Evolutionary conservation across 2,888 invertebrate species (phyloP), one percentile per base, ranked within the genome.

Genomic region (Caenorhabditis imperialis): DNA sequence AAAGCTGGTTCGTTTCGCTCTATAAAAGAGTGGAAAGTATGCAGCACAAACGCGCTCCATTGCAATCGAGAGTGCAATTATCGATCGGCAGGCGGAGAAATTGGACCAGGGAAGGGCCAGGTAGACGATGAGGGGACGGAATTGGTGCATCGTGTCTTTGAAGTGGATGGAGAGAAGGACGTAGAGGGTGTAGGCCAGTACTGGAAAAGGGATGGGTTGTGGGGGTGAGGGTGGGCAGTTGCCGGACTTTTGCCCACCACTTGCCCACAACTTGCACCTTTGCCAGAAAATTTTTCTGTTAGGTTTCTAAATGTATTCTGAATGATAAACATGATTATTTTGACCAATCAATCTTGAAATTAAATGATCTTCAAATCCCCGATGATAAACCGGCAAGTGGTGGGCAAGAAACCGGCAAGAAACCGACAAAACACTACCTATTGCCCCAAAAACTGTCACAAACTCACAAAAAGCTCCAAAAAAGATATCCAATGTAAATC

Each of bases 71-170:
- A 50, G 22, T 2, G 50, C 50, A 35, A 50, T 50, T 3, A 50
- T 50, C 1, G 33, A 20, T n/a, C 50, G 33, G 14, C 20, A 33
- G 22, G 50, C 50, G 10, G 5, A 10, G 35, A 50, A 12, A 50
- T 50, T 50, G 8, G 50, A 35, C 33, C 35, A 50, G 20, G 50
- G 50, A 35, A 50, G 33, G 10, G 50, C 50, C 35, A 50, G 18
- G 7, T 35, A 50, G 35, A 50, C 50, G 8, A 35, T 18, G 12
- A 48, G 33, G 14, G 33, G 20, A 2, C 30, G 48, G 23, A 25
- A 30, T 10, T 7, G 1, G 22, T 5, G 20, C 44, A 48, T 48
- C n/a, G 6, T 10, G 5, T 33, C 18, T 6, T 18, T 3, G 10
- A 12, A 8, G 20, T 30, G 8, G 18, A 50, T 33, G 16, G 35